Percentiles rank a stretch among this genome's conserved stretches.
Conservation (phyloP, 2,888 invertebrate genomes). For the Nemotelus pantherinus region DNA sequence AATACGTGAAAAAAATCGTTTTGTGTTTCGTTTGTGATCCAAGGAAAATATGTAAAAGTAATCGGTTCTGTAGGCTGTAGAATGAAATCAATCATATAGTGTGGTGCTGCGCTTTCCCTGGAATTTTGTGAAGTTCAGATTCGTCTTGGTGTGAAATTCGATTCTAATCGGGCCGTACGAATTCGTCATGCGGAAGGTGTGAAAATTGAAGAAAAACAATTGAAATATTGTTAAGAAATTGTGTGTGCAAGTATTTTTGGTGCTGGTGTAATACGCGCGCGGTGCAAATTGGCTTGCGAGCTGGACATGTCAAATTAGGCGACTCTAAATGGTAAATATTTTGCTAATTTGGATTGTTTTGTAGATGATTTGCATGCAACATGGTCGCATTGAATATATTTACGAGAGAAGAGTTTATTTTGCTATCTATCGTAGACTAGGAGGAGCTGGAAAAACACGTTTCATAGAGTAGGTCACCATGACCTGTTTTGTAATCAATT, state of each 20-base stretch:
- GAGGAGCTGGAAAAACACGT: not conserved
- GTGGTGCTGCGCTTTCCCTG: too few relatives aligned
- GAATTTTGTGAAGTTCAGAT: too few relatives aligned
- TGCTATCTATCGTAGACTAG: not conserved
- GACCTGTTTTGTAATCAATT: slow-evolving; percentile 24
- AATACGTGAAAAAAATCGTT: not conserved
- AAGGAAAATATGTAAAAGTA: not conserved
- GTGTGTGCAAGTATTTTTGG: slow-evolving; percentile 14
- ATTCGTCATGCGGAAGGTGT: too few relatives aligned
- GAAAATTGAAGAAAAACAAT: not conserved
- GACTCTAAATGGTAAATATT: slow-evolving; percentile 41
- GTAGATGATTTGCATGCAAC: not conserved
- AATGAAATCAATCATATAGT: too few relatives aligned
- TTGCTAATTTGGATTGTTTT: not conserved
- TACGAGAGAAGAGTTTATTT: too few relatives aligned
- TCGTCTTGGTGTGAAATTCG: too few relatives aligned
- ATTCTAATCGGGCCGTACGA: too few relatives aligned
- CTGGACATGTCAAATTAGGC: slow-evolving; percentile 31
- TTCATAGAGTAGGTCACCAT: not conserved
- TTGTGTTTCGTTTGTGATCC: not conserved
- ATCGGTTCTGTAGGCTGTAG: too few relatives aligned
- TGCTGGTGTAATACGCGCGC: not conserved
- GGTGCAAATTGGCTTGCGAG: not conserved
- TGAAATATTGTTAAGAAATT: not conserved
- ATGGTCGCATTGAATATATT: too few relatives aligned